These are phyloP conservation scores for Propithecus perrieri DNA, from an alignment of 2,797 vertebrate genomes.

Conservation along the genomic window DNA sequence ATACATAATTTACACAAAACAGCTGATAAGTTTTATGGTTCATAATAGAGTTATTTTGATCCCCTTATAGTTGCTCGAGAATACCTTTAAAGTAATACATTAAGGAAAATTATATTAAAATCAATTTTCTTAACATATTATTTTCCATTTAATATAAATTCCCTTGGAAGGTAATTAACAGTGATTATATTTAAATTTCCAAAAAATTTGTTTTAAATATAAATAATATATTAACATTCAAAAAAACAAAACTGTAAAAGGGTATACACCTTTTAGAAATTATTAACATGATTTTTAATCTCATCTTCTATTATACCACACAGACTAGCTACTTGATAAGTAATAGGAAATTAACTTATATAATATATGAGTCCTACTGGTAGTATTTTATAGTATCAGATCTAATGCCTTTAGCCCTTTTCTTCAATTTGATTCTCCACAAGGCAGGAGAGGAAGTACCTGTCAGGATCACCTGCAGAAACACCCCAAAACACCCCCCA, in stretches of 20 bases:
- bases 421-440: not conserved
- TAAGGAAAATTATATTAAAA: slow-evolving; percentile 73
- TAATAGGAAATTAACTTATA: slow-evolving; percentile 48
- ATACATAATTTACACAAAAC: slow-evolving; percentile 78
- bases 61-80: slow-evolving; percentile 70
- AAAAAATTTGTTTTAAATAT: slow-evolving; percentile 2
- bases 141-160: slow-evolving; percentile 17
- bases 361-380: not conserved
- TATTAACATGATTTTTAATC: slow-evolving; percentile 2
- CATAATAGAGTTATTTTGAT: slow-evolving; percentile 78
- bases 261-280: not conserved
- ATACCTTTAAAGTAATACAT: slow-evolving; percentile 67
- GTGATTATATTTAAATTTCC: slow-evolving; percentile 74
- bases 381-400: slow-evolving; percentile 7
- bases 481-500: not conserved
- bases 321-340: not conserved
- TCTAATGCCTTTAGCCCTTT: not conserved
- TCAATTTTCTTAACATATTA: not conserved
- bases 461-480: not conserved
- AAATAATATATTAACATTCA: not conserved
- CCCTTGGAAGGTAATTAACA: slow-evolving; percentile 69
- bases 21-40: slow-evolving; percentile 72
- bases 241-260: not conserved
- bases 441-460: not conserved
- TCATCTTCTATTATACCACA: not conserved